Evolutionary conservation across 1,140 invertebrate species (phyloP), one percentile per base, ranked within the genome.

Genomic region (Philotrypesis tridentata): DNA sequence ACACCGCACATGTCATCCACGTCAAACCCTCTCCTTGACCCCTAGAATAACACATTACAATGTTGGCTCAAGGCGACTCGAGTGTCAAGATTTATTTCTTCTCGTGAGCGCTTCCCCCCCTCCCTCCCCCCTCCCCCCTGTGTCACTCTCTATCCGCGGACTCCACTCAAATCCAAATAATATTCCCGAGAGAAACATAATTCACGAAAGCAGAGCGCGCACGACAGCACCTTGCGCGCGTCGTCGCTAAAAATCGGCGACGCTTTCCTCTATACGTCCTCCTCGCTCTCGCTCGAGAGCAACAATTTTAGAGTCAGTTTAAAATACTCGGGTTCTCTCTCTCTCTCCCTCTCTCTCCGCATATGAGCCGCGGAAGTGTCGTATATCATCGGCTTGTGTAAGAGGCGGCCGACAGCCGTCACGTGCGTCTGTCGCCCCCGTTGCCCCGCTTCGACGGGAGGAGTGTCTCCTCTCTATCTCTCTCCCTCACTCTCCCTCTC

Each of bases 401-500:
- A 80, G 60, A 80, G 79, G 70, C 55, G 68, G 80, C 77, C 83
- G 86, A 86, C 87, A 86, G 84, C 83, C 84, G 85, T 85, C 85
- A 84, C 84, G 84, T 83, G 84, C 80, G 80, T 63, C 29, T 71
- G 65, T 43, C 48, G 61, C 73, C 73, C 79, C 9, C 9, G 77
- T 43, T n/a, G n/a, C n/a, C n/a, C n/a, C n/a, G n/a, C n/a, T n/a
- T 55, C 48, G 17, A 55, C 55, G 67, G n/a, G n/a, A 37, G 9
- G n/a, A n/a, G n/a, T n/a, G 7, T 17, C 14, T 14, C 5, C 43
- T 48, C 12, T 17, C 17, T 48, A 5, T 48, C 43, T 40, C 37
- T 43, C 12, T 43, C 33, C 74, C n/a, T n/a, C n/a, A n/a, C n/a
- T n/a, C n/a, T 43, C 40, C 12, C 37, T 40, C 37, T 40, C 37